A percentile compares a stretch with the other conserved stretches of the same genome.
Conservation (phyloP, 2,888 invertebrate species). For the Labia minor region DNA sequence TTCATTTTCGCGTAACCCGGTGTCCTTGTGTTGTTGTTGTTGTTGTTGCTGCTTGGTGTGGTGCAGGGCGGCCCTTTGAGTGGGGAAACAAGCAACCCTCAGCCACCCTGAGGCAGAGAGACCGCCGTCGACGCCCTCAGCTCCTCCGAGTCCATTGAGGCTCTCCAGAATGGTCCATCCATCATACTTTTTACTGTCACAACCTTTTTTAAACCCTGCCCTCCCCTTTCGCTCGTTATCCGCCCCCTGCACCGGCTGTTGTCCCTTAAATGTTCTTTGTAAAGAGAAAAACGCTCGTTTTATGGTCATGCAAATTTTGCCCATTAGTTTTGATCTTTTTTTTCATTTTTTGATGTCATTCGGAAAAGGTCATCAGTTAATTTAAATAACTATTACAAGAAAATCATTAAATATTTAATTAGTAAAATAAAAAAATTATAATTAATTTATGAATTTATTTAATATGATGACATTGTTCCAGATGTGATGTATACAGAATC, state of each 20-base stretch:
- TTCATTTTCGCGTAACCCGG: too few relatives aligned
- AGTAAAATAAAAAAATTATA: too few relatives aligned
- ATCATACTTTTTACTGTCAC: conserved; percentile 13
- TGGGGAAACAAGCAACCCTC: background rate
- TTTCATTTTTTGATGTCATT: too few relatives aligned
- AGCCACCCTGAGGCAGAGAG: background rate
- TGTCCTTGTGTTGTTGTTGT: too few relatives aligned
- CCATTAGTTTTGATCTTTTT: background rate
- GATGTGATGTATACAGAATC: too few relatives aligned
- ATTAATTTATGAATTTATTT: too few relatives aligned
- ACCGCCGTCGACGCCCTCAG: conserved; percentile 13
- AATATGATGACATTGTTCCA: too few relatives aligned
- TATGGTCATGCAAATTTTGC: conserved; percentile 1
- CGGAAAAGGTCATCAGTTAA: too few relatives aligned
- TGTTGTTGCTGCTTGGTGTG: background rate
- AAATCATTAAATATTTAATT: too few relatives aligned
- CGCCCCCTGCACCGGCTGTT: conserved; percentile 3
- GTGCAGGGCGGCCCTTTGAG: background rate
- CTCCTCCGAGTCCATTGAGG: background rate
- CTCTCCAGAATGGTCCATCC: background rate
- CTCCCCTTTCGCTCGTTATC: background rate
- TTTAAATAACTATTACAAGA: too few relatives aligned
- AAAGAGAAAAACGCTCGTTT: background rate
- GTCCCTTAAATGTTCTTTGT: background rate
- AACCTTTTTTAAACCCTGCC: background rate